These are phyloP conservation scores for Athene noctua DNA, from an alignment of 2,113 vertebrate species.

Conservation along the genomic window DNA sequence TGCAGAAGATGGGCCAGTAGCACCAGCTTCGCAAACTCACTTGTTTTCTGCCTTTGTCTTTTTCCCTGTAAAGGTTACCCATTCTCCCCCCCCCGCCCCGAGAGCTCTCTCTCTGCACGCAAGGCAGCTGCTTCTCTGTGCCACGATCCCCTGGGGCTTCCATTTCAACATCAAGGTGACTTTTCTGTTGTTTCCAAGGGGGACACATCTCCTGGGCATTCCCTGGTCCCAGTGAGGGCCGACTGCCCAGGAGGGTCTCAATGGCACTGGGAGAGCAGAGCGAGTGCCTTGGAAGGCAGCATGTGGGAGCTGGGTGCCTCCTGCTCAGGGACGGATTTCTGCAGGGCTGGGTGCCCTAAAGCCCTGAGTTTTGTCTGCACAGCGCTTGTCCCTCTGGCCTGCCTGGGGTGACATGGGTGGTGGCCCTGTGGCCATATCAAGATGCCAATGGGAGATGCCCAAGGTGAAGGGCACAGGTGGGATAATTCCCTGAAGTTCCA, in stretches of 20 bases:
- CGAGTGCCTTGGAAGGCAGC: background rate
- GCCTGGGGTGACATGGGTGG: background rate
- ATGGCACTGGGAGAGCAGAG: background rate
- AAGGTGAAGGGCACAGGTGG: too few species aligned
- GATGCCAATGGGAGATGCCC: too few species aligned
- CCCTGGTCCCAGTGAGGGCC: background rate
- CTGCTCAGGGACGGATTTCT: too few species aligned
- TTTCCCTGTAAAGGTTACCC: background rate
- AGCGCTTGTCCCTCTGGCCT: background rate
- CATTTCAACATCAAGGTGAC: background rate
- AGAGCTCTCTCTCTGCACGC: background rate
- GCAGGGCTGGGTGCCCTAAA: background rate
- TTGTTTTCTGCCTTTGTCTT: background rate
- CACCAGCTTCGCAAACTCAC: background rate
- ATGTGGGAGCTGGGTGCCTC: too few species aligned
- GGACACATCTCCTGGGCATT: background rate
- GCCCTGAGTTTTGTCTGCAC: background rate
- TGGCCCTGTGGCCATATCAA: background rate
- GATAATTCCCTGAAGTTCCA: too few species aligned
- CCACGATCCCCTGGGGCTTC: background rate
- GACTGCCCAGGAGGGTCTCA: background rate
- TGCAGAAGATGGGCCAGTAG: too few species aligned
- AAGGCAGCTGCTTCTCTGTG: background rate
- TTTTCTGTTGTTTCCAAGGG: background rate
- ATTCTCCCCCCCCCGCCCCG: rapidly evolving